phyloP scores from a whole-genome alignment of 1,140 invertebrate genomes.

The Tetramorium parvispinum region DNA sequence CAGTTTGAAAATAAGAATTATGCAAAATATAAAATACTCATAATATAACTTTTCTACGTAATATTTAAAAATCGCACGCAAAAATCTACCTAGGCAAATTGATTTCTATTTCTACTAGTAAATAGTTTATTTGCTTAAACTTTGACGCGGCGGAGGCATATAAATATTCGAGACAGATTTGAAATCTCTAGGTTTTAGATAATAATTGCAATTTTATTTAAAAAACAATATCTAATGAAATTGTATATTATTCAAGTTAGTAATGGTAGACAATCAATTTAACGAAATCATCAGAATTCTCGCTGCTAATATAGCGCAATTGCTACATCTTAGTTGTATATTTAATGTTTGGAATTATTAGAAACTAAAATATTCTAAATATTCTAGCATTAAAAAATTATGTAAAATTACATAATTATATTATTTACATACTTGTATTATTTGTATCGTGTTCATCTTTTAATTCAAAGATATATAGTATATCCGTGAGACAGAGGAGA shows the following conservation, averaged over 20 bases:
- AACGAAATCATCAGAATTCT: conserved; percentile 23
- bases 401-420: background rate
- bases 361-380: background rate
- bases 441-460: background rate
- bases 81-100: too few relatives aligned
- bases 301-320: background rate
- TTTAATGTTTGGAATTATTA: background rate
- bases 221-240: background rate
- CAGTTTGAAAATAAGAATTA: too few relatives aligned
- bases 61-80: too few relatives aligned
- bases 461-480: background rate
- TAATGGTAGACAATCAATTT: conserved; percentile 1
- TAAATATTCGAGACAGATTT: too few relatives aligned
- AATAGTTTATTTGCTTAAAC: too few relatives aligned
- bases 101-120: too few relatives aligned
- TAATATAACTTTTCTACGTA: too few relatives aligned
- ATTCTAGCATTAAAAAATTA: background rate
- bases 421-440: background rate
- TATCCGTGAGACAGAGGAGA: background rate
- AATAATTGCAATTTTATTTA: too few relatives aligned
- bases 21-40: too few relatives aligned
- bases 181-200: too few relatives aligned
- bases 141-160: too few relatives aligned
- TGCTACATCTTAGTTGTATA: background rate
- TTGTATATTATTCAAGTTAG: conserved; percentile 9